Conservation (phyloP, 1,140 invertebrate species). For the Sarcophaga bullata region DNA sequence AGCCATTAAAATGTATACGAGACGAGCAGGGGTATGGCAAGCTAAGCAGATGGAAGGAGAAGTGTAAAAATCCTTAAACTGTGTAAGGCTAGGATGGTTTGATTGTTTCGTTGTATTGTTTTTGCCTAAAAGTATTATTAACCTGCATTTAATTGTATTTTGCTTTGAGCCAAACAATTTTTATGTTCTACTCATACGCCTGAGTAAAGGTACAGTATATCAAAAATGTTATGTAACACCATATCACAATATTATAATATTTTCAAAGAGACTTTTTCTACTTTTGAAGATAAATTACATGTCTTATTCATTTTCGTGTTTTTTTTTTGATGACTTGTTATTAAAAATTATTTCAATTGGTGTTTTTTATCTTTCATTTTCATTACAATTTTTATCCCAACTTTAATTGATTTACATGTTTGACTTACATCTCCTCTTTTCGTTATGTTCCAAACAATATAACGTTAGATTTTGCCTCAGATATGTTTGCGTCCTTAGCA, state of each 20-base stretch:
- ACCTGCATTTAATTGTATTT: conserved; percentile 62
- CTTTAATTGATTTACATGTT: neutral
- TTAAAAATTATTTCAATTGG: neutral
- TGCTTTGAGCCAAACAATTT: conserved; percentile 50
- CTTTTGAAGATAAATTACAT: too few relatives aligned
- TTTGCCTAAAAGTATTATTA: conserved; percentile 49
- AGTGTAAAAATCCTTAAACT: conserved; percentile 51
- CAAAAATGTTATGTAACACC: too few relatives aligned
- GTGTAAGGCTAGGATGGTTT: conserved; percentile 48
- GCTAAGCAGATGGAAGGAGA: too few relatives aligned
- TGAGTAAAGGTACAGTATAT: too few relatives aligned
- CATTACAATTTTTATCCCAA: neutral
- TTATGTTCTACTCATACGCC: conserved; percentile 58
- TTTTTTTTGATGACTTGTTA: too few relatives aligned
- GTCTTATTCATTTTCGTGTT: too few relatives aligned
- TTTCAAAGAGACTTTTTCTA: too few relatives aligned
- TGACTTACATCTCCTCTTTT: neutral
- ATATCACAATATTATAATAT: too few relatives aligned
- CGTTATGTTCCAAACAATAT: neutral
- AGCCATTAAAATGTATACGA: conserved; percentile 59
- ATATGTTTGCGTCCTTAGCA: neutral
- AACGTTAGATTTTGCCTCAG: neutral
- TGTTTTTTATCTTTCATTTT: conserved; percentile 11
- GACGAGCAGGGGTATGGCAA: neutral
- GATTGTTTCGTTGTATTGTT: conserved; percentile 15